Evolutionary conservation across 2,888 invertebrate genomes (phyloP), one percentile per base, ranked within the genome.

Genomic region (Pheosia gnoma): DNA sequence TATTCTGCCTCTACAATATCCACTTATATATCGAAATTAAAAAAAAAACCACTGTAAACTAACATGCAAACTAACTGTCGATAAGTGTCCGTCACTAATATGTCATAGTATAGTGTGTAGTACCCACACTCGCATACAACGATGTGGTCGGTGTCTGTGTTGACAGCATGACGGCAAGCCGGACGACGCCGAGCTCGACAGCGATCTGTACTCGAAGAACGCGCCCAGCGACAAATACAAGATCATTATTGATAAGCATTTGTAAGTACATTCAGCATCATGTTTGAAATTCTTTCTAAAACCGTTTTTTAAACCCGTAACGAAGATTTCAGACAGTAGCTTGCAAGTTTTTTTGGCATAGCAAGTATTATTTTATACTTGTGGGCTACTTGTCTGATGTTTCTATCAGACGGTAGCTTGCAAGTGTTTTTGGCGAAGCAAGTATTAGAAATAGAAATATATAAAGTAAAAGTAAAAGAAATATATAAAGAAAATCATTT

Each of bases 131-230:
- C 72, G 75, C 74, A 76, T 82, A 82, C 79, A 80, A 74, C 66
- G 75, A 74, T 68, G 78, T 83, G 83, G 74, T 80, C 67, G 72
- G 78, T 88, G 86, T 86, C 78, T 85, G 86, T 90, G 85, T 91
- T 88, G 89, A 88, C 93, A 93, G 93, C 91, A 90, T 89, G 92
- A 90, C 79, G 84, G 84, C 75, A 80, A 78, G 62, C 77, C 81
- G 65, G 72, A 77, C 71, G 73, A 79, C 67, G 62, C 71, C 68
- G 62, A 66, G 45, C 57, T 72, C n/a, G 87, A 86, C 59, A 80
- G 78, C 47, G 85, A 81, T 53, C 80, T 84, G 13, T 81, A 80
- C 72, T 80, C 79, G 68, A 72, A 78, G 62, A 82, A 81, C 57
- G 78, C 81, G 49, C 81, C 82, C 71, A 83, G 82, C 53, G 88